Conservation (phyloP, 2,888 invertebrate genomes). For the Scelioninae gen. 2 region DNA sequence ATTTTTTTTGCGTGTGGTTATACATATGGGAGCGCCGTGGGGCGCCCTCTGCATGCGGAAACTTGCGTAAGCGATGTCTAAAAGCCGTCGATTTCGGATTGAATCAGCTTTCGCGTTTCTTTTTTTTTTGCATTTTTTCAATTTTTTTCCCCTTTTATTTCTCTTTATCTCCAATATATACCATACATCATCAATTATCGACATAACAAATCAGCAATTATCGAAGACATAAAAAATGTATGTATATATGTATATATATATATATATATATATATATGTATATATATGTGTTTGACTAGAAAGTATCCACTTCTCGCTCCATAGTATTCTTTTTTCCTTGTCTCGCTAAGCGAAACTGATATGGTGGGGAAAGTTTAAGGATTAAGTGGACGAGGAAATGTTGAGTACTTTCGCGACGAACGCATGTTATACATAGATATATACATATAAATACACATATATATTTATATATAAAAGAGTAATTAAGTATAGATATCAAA, state of each 20-base stretch:
- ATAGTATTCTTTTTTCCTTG: no score
- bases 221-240: slow-evolving; percentile 71
- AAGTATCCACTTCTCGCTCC: no score
- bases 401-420: no score
- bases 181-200: slow-evolving; percentile 60
- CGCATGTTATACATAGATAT: background rate
- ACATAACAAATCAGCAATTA: slow-evolving; percentile 67
- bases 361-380: no score
- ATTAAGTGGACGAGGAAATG: no score
- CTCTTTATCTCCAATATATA: slow-evolving; percentile 43
- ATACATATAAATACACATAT: background rate
- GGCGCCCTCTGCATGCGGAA: slow-evolving; percentile 27
- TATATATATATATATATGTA: slow-evolving; percentile 6
- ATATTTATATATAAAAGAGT: slow-evolving; percentile 15
- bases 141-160: slow-evolving; percentile 48
- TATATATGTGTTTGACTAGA: slow-evolving; percentile 23
- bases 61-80: slow-evolving; percentile 48
- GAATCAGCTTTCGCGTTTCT: slow-evolving; percentile 29
- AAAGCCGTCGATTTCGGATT: slow-evolving; percentile 30
- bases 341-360: no score
- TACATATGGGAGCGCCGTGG: slow-evolving; percentile 6
- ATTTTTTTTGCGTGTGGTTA: slow-evolving; percentile 13
- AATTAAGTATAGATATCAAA: slow-evolving; percentile 43
- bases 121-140: slow-evolving; percentile 21
- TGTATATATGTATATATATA: background rate